Conservation (phyloP, 1,140 invertebrate species). For the Oncopodura yosiiana region DNA sequence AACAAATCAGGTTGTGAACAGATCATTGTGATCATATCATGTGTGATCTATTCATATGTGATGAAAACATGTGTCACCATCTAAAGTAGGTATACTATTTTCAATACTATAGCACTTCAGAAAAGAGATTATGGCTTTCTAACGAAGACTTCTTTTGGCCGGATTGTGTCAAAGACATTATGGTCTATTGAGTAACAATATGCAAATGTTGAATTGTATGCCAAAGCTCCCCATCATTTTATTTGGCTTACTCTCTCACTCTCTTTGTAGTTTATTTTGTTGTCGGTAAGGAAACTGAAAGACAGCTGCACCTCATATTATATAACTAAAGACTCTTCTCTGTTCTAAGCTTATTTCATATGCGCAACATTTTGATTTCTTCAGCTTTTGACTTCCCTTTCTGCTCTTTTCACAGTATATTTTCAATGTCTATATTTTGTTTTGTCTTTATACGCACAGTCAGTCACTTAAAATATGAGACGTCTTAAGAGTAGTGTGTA, state of each 20-base stretch:
- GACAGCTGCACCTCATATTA: neutral
- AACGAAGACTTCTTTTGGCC: slow-evolving; percentile 7
- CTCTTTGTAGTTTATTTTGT: slow-evolving; percentile 12
- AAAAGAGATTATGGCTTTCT: slow-evolving; percentile 21
- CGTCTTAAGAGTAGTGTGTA: no score
- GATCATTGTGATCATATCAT: no score
- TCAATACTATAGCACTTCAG: slow-evolving; percentile 19
- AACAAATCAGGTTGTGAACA: no score
- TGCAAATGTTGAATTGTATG: slow-evolving; percentile 24
- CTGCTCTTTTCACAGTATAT: no score
- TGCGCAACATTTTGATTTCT: no score
- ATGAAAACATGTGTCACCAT: neutral
- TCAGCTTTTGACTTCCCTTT: no score
- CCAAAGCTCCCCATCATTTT: slow-evolving; percentile 13
- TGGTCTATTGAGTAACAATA: slow-evolving; percentile 30
- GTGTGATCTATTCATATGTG: no score
- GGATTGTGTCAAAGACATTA: slow-evolving; percentile 25
- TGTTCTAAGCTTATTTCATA: neutral
- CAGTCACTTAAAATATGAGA: no score
- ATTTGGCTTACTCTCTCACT: slow-evolving; percentile 5
- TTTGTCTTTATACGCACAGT: no score
- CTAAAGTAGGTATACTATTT: neutral
- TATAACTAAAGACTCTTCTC: neutral
- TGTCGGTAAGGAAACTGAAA: neutral
- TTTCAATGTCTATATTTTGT: no score